Evolutionary conservation across 2,797 vertebrate genomes (phyloP), one percentile per base, ranked within the genome.

Genomic region (Eptatretus atami): DNA sequence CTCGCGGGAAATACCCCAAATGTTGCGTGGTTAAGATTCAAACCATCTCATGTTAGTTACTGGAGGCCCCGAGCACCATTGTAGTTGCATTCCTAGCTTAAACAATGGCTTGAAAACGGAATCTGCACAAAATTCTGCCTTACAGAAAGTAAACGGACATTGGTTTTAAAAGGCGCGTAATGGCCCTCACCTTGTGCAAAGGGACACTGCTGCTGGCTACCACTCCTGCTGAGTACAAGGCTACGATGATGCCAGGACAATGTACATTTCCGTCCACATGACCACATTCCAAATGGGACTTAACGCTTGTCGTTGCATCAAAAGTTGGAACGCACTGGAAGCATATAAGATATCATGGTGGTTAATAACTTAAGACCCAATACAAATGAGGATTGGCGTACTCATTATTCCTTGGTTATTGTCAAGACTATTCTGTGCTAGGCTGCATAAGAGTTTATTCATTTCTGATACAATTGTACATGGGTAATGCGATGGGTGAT

Each of bases 211-310:
- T 73, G 78, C 67, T 79, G 15, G 90, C 87, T 94, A 88, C 87
- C 88, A 98, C 75, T 98, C 90, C 71, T 86, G 86, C n/a, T 66
- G 83, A 92, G 66, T 98, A 96, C 54, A n/a, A 96, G 78, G 69
- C 83, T 65, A 93, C 74, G 66, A 96, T 73, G 66, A 96, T 76
- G 2, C 84, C 88, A 88, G 77, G 63, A 88, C 88, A 70, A 90
- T 73, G 69, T 94, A 95, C 15, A 98, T 78, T 8, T 82, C 79
- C 0, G 81, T 83, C 90, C 87, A 98, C 81, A 98, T 82, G 72
- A 95, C 74, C 65, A 98, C 76, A 1, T 93, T 98, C 86, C 86
- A 95, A 73, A 98, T 78, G 1, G 87, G 82, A 61, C 81, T 81
- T 88, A n/a, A 69, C 86, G 78, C 66, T 73, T 78, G 69, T 98